Evolutionary conservation across 2,797 vertebrate genomes (phyloP), one percentile per base, ranked within the genome.

Genomic region (Cryptoblepharus egeriae): DNA sequence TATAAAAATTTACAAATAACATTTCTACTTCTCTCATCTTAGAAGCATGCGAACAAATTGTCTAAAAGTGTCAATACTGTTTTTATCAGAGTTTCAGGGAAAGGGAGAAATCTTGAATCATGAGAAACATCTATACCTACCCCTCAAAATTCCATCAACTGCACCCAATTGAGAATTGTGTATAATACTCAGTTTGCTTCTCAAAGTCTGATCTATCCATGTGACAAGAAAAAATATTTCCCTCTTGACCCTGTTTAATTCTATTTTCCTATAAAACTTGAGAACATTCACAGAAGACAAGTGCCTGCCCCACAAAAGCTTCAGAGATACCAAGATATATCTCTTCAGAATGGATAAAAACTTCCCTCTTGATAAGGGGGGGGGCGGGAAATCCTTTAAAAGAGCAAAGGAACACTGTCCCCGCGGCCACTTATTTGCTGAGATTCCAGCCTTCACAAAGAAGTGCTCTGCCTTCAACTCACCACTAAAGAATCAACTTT

Each of bases 1-100:
- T 74, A 49, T 82, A 52, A 83, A 84, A 67, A 81, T 75, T 68
- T 81, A 81, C 80, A 81, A 42, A 57, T 39, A 58, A 57, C 45
- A 24, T 49, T 65, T 37, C 26, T n/a, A 60, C 35, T 18, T 45
- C 35, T 58, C 35, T 58, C 63, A 61, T 35, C 30, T 32, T 74
- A 30, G 58, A 84, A 68, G 55, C 63, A 74, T 60, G 49, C 30
- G 26, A 74, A 73, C 35, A 68, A 74, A 57, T 49, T 28, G n/a
- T 70, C 24, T 58, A 69, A 37, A 70, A 37, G 30, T 82, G 30
- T 73, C 61, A 67, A 74, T 65, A 16, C 39, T 76, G 65, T 11
- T 65, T 70, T 55, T 22, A 30, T 58, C 37, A 60, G 52, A 37
- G 24, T 58, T 45, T 39, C 35, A 39, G 39, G 39, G 80, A 80